Conservation (phyloP, 2,113 vertebrate genomes). For the Cottus gobio region DNA sequence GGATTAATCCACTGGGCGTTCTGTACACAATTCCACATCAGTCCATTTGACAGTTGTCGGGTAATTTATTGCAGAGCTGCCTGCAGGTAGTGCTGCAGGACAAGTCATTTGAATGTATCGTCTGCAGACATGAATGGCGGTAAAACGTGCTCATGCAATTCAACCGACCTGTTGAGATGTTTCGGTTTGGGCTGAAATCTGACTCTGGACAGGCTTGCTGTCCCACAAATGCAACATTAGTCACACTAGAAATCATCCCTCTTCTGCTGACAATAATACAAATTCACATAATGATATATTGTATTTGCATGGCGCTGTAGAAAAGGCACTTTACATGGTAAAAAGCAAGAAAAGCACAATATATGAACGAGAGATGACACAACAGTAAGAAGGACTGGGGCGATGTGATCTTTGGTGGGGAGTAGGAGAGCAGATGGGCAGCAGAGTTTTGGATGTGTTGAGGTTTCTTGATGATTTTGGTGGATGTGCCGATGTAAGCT, state of each 20-base stretch:
- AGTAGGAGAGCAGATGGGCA: too few relatives aligned
- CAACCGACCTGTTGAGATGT: not conserved
- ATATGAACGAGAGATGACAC: too few relatives aligned
- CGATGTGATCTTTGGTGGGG: too few relatives aligned
- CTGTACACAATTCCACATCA: not conserved
- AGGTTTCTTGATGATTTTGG: too few relatives aligned
- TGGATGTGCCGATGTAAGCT: not conserved
- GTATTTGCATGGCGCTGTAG: too few relatives aligned
- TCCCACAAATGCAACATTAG: slow-evolving; percentile 1
- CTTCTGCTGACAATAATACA: too few relatives aligned
- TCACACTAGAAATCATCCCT: not conserved
- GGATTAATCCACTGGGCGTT: not conserved
- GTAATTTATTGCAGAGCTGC: not conserved
- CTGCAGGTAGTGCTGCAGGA: not conserved
- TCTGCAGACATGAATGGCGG: not conserved
- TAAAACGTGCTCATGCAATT: not conserved
- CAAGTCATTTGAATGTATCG: not conserved
- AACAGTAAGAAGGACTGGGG: too few relatives aligned
- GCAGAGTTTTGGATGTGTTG: too few relatives aligned
- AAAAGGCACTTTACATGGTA: too few relatives aligned
- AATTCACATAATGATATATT: too few relatives aligned
- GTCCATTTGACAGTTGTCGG: not conserved
- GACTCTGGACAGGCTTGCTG: not conserved
- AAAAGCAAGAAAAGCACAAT: too few relatives aligned
- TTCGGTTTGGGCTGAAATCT: not conserved